Conservation (phyloP, 2,113 vertebrate genomes). For the Perognathus longimembris region DNA sequence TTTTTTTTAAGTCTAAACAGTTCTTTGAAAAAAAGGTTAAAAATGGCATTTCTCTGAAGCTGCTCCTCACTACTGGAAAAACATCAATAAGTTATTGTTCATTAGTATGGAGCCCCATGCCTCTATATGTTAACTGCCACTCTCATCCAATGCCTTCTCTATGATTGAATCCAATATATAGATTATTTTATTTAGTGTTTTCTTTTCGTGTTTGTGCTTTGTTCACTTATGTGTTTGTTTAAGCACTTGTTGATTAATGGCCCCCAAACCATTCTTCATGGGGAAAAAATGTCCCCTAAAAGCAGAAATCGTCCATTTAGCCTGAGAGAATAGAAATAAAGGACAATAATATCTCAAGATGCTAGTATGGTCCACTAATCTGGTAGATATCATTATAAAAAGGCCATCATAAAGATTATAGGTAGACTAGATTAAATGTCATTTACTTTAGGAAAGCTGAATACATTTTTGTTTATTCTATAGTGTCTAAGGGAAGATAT, state of each 20-base stretch:
- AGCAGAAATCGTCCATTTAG: background rate
- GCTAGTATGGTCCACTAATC: background rate
- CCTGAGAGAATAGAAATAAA: background rate
- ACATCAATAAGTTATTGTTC: background rate
- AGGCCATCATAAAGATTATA: background rate
- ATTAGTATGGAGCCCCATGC: background rate
- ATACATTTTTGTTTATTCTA: background rate
- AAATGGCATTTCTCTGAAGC: background rate
- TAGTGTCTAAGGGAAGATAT: background rate
- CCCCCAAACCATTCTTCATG: background rate
- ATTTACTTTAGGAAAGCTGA: background rate
- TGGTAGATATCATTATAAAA: no score
- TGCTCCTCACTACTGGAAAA: background rate
- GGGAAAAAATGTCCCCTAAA: background rate
- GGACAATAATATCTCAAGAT: background rate
- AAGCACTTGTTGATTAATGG: background rate
- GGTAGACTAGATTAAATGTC: background rate
- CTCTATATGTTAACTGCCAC: background rate
- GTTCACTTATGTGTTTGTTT: background rate
- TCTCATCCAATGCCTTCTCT: rapidly evolving
- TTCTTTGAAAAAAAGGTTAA: background rate
- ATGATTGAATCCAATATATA: background rate
- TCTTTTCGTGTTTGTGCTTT: background rate
- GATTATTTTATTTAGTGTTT: background rate
- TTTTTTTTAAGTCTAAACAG: background rate